Evolutionary conservation across 2,888 invertebrate species (phyloP), one percentile per base, ranked within the genome.

Genomic region (Timandra comae): DNA sequence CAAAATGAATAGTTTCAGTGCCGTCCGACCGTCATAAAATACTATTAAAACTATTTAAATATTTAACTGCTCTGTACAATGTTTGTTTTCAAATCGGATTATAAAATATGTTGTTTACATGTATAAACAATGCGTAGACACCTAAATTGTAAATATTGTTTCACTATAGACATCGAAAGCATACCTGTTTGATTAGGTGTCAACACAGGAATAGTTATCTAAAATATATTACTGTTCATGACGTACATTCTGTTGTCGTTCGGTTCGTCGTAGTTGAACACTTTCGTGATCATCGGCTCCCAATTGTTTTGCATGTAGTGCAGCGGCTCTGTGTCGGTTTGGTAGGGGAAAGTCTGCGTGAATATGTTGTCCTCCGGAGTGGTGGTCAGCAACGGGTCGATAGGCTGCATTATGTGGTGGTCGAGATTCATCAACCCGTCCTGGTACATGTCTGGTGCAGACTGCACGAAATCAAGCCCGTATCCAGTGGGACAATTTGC

Each of bases 351-450:
- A 26, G 22, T 16, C 8, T 9, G 27, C 23, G 22, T 4, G 22
- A 7, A 22, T 22, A 22, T 9, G 10, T 9, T 5, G 10, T 7
- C 10, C 24, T 9, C 10, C 24, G 38, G 48, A 41, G 67, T n/a
- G n/a, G n/a, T 59, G 30, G 78, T 74, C 40, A 81, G 75, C 8
- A 54, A 56, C 5, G 82, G 82, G 58, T 82, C 75, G 44, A 82
- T 79, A 59, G 81, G 81, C 1, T 79, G 76, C 37, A 81, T 53
- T 33, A 57, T 56, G 42, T 57, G 64, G 35, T 79, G 78, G 54
- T 77, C 74, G 2, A 69, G 55, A 50, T 65, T 59, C 22, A 69
- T 54, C 44, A 58, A 43, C 3, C 54, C 56, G 12, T 46, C 42
- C 35, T 33, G 35, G 35, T 30, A 34, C n/a, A 30, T 41, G 25